These are phyloP conservation scores for Puffinus mauretanicus DNA, from an alignment of 2,113 vertebrate species.

Conservation along the genomic window DNA sequence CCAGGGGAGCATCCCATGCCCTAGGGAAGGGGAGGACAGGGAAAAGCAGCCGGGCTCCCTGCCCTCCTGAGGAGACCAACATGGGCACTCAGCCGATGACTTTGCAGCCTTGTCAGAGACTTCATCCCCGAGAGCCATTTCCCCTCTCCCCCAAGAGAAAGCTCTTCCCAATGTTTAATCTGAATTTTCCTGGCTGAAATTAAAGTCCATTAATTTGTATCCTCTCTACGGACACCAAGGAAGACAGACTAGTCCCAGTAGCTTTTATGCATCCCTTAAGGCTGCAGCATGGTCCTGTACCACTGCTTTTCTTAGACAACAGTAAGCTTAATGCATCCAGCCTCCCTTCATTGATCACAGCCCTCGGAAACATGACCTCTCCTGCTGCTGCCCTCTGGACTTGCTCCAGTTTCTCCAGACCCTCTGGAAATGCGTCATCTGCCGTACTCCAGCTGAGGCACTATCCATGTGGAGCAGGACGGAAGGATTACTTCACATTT, in stretches of 20 bases:
- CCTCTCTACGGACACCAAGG: not conserved
- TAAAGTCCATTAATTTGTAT: not conserved
- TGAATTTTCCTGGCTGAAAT: not conserved
- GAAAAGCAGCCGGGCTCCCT: not conserved
- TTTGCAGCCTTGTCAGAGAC: not conserved
- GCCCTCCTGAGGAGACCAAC: not conserved
- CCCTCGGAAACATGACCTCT: not conserved
- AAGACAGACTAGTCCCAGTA: not conserved
- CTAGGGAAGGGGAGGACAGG: not conserved
- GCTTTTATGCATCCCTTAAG: not conserved
- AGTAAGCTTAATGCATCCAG: not conserved
- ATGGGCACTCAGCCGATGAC: fast-evolving
- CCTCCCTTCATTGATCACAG: not conserved
- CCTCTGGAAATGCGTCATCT: not conserved
- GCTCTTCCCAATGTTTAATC: not conserved
- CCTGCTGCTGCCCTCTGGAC: not conserved
- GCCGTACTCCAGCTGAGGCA: not conserved
- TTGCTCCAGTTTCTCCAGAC: not conserved
- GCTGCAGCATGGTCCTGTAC: not conserved
- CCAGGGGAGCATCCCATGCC: fast-evolving
- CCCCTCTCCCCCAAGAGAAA: not conserved
- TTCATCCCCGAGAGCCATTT: not conserved
- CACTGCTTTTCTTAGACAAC: not conserved
- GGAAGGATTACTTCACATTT: not conserved
- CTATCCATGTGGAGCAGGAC: not conserved